Evolutionary conservation across 92 coral and sea anemone species (phyloP).

Genomic region (Phenganax subtilis): DNA sequence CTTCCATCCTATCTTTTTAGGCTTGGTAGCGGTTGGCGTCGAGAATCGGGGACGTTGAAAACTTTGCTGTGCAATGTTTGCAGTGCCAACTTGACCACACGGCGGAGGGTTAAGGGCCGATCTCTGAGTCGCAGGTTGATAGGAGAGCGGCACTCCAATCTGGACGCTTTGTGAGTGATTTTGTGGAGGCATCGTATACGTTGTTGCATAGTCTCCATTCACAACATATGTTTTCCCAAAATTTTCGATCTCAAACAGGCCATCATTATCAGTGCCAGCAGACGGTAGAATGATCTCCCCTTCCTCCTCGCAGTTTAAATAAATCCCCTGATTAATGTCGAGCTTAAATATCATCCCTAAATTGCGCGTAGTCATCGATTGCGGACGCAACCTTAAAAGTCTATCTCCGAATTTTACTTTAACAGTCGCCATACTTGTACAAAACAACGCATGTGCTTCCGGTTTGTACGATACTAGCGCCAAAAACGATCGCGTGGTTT

Average conservation of each 20-base stretch:
- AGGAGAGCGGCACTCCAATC: neutral
- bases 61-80: neutral
- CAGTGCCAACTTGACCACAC: neutral
- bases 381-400: slow-evolving; percentile 8
- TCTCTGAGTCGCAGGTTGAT: neutral
- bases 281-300: slow-evolving; percentile 44
- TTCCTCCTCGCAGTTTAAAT: slow-evolving; percentile 27
- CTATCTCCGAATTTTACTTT: slow-evolving; percentile 5
- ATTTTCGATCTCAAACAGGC: slow-evolving; percentile 27
- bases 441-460: too few relatives aligned
- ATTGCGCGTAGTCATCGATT: slow-evolving; percentile 22
- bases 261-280: slow-evolving; percentile 6
- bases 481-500: too few relatives aligned
- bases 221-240: slow-evolving; percentile 39
- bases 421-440: neutral
- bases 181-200: neutral
- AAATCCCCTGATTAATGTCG: slow-evolving; percentile 37
- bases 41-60: neutral
- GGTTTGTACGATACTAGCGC: too few relatives aligned
- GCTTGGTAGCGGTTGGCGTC: neutral
- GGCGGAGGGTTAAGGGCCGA: slow-evolving; percentile 5
- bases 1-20: too few relatives aligned
- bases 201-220: slow-evolving; percentile 22
- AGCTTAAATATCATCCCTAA: slow-evolving; percentile 43
- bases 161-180: neutral